phyloP scores from a whole-genome alignment of 1,140 invertebrate species.

The Pectinophora gossypiella region DNA sequence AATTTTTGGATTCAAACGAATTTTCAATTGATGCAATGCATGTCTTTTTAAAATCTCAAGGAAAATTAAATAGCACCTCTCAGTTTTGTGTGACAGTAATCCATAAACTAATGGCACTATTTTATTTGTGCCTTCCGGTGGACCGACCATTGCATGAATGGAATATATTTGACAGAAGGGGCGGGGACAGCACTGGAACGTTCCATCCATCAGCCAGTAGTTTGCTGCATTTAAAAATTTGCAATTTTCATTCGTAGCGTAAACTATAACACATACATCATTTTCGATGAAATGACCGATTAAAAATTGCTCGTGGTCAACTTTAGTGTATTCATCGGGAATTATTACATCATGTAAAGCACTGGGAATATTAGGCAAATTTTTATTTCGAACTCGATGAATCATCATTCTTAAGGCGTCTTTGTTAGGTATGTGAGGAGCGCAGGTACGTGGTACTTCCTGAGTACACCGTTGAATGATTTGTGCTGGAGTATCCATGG shows the following conservation, averaged over 20 bases:
- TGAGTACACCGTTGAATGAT: background rate
- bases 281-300: background rate
- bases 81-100: background rate
- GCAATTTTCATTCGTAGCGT: conserved; percentile 1
- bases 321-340: background rate
- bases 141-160: background rate
- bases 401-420: conserved; percentile 2
- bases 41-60: background rate
- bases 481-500: background rate
- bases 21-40: background rate
- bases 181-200: background rate
- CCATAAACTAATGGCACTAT: background rate
- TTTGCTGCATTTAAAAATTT: background rate
- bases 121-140: background rate
- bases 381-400: background rate
- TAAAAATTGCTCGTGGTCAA: background rate
- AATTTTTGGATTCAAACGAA: too few relatives aligned
- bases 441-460: background rate
- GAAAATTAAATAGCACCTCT: background rate
- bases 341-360: background rate
- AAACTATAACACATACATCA: background rate
- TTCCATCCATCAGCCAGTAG: conserved; percentile 4
- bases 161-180: background rate
- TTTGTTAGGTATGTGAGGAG: background rate
- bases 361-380: background rate